phyloP scores from a whole-genome alignment of 2,797 vertebrate genomes.

The Rhinatrema bivittatum region DNA sequence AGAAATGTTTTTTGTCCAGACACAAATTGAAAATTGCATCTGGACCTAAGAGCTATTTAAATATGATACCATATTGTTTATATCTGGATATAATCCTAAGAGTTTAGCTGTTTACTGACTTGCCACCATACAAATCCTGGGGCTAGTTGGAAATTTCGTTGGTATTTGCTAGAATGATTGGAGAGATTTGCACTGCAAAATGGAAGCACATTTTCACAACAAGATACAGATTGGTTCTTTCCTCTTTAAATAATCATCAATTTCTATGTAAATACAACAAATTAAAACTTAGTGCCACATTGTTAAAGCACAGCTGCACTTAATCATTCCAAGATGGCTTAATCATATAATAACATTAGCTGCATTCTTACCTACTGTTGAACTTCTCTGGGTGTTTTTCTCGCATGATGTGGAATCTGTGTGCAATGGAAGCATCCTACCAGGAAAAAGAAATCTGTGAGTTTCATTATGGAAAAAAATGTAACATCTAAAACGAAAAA shows the following conservation, averaged over 20 bases:
- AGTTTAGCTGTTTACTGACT: no score
- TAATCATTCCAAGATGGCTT: background rate
- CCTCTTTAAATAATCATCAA: constrained; percentile 5
- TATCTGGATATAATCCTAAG: no score
- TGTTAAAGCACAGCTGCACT: background rate
- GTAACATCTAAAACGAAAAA: constrained; percentile 7
- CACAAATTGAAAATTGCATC: no score
- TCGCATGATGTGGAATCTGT: constrained; percentile 87
- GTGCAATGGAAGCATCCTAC: constrained; percentile 84
- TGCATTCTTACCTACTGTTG: constrained; percentile 74
- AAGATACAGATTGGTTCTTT: constrained; percentile 8
- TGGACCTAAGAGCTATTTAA: no score
- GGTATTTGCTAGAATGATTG: no score
- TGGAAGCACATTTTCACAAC: constrained; percentile 3
- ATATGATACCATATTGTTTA: no score
- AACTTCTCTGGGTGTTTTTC: constrained; percentile 88
- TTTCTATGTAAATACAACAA: background rate
- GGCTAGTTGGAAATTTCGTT: no score
- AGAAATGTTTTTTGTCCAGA: no score
- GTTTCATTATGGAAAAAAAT: background rate
- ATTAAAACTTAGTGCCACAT: constrained; percentile 11
- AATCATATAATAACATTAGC: background rate
- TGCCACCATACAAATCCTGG: no score
- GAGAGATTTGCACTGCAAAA: no score
- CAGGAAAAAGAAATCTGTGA: constrained; percentile 10